These are phyloP conservation scores for Limnephilus marmoratus DNA, from an alignment of 2,888 invertebrate genomes.

Conservation along the genomic window DNA sequence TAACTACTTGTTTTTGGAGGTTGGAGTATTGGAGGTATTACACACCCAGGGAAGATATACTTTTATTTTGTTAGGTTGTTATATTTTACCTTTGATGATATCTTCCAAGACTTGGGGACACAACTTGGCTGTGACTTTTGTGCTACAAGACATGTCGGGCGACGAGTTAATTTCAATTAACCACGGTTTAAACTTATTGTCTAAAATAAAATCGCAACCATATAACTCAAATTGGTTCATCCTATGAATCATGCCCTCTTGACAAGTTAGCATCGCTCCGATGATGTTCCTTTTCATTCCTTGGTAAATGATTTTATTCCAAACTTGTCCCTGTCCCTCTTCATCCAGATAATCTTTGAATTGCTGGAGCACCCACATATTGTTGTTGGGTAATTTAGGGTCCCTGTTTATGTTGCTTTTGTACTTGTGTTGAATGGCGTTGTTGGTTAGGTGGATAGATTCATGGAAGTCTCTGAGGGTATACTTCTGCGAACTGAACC, in stretches of 20 bases:
- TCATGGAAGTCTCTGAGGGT: slow-evolving; percentile 87
- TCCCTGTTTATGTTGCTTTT: slow-evolving; percentile 76
- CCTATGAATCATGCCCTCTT: slow-evolving; percentile 82
- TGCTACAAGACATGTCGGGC: slow-evolving; percentile 89
- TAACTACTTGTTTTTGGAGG: too few relatives aligned
- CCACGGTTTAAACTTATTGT: slow-evolving; percentile 91
- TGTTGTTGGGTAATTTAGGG: slow-evolving; percentile 82
- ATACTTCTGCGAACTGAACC: slow-evolving; percentile 92
- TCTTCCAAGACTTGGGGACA: slow-evolving; percentile 90
- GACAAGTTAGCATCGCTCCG: slow-evolving; percentile 87
- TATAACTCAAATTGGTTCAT: slow-evolving; percentile 92
- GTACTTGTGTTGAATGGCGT: slow-evolving; percentile 90
- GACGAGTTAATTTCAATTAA: slow-evolving; percentile 95
- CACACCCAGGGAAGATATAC: not conserved
- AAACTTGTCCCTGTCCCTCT: slow-evolving; percentile 79
- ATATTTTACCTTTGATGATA: slow-evolving; percentile 86
- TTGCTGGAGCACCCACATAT: slow-evolving; percentile 90
- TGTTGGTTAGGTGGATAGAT: slow-evolving; percentile 92
- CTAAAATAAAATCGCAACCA: slow-evolving; percentile 95
- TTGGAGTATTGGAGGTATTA: too few relatives aligned
- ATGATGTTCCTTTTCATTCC: slow-evolving; percentile 90
- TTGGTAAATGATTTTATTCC: slow-evolving; percentile 87
- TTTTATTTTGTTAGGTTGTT: not conserved
- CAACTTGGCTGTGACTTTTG: slow-evolving; percentile 88
- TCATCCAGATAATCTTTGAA: slow-evolving; percentile 81